Base-by-base conservation (phyloP, 1,140 invertebrate species). In the Drosophila nasuta region DNA sequence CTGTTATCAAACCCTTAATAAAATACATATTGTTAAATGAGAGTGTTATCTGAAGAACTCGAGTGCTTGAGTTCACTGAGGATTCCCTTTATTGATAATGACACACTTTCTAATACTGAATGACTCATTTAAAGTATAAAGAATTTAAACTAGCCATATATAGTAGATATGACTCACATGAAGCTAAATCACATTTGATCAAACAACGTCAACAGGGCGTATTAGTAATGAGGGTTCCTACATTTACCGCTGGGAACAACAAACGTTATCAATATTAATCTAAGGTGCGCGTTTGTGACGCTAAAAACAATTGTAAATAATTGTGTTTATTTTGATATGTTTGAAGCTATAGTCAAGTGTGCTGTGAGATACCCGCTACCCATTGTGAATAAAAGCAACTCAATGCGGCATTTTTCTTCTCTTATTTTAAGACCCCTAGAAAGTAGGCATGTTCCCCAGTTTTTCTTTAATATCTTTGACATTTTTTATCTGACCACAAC, bases 101-200 rank as follows among this genome's bases (percentile, higher is more conserved):
- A 38, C 5, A 48, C 15, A 35, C 13, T 57, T 54, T 11, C 4
- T 6, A 43, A 15, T 38, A 41, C 45, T 8, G 25, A 17, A 64
- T 70, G 68, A 70, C 5, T 64, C 59, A 70, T 17, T 56, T 38
- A 49, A 28, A 56, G n/a, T 66, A 7, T 5, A 45, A 30, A 33
- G 17, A 17, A n/a, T 41, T 38, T 64, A 4, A 13, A 41, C 5
- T 35, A 20, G 35, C 48, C 7, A n/a, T 7, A 11, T n/a, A 13
- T 13, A 13, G 13, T 13, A 67, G 11, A 17, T 7, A 51, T 73
- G 70, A 73, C 10, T 73, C 70, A 73, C 30, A 30, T 13, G 3
- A 17, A 10, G 3, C 20, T 38, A 28, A 10, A 13, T n/a, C 13
- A 17, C 59, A 35, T 49, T 48, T 30, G 11, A 35, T 49, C 38